These are phyloP conservation scores for Chondrilla cf. caribensis DNA, from an alignment of 37 sponge, comb jelly and placozoan genomes.

Conservation along the genomic window DNA sequence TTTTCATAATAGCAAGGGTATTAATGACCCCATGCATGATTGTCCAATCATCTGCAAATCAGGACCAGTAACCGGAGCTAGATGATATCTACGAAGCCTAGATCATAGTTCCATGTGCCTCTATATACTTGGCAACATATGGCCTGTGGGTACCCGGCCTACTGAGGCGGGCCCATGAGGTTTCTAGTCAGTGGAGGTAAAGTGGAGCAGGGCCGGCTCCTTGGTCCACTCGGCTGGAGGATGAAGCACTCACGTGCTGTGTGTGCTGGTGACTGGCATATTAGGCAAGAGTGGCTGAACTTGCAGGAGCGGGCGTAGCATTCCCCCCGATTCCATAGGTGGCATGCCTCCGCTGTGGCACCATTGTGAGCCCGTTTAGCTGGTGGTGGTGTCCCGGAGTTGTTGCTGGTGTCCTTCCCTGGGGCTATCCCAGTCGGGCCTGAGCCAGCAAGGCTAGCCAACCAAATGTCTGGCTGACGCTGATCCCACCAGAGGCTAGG, in stretches of 20 bases:
- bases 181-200: too few relatives aligned
- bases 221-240: neutral
- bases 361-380: neutral
- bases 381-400: neutral
- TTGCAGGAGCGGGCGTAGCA: neutral
- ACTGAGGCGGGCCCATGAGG: too few relatives aligned
- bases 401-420: neutral
- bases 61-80: too few relatives aligned
- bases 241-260: neutral
- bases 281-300: neutral
- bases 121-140: too few relatives aligned
- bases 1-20: too few relatives aligned
- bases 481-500: slow-evolving; percentile 12
- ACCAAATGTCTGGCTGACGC: slow-evolving; percentile 19
- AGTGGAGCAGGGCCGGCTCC: neutral
- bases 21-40: too few relatives aligned
- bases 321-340: neutral
- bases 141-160: too few relatives aligned
- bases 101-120: too few relatives aligned
- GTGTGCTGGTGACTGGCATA: neutral
- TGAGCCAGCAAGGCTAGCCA: neutral
- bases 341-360: neutral
- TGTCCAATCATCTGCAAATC: too few relatives aligned
- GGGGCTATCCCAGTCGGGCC: neutral
- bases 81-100: too few relatives aligned